phyloP scores from a whole-genome alignment of 2,888 invertebrate species.

The Drosophila quinaria region DNA sequence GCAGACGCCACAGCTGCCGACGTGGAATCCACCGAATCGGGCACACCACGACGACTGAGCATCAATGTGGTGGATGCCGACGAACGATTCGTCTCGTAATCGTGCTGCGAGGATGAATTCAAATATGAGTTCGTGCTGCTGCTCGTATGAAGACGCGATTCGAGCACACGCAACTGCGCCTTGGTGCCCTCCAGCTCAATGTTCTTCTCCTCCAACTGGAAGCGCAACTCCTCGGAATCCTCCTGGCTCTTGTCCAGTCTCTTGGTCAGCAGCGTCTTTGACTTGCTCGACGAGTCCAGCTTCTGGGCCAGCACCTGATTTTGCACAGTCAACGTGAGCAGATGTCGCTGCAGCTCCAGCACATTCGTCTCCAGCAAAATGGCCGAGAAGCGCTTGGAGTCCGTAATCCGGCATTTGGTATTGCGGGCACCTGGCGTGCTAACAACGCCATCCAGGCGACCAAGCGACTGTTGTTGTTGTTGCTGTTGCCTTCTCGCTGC shows the following conservation, averaged over 20 bases:
- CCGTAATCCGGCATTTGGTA: conserved; percentile 89
- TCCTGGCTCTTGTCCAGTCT: conserved; percentile 91
- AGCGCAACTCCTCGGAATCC: conserved; percentile 92
- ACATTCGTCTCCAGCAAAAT: conserved; percentile 93
- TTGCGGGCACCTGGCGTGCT: conserved; percentile 88
- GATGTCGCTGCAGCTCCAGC: conserved; percentile 93
- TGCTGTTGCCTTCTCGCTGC: conserved; percentile 32
- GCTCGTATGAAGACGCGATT: conserved; percentile 85
- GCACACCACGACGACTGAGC: conserved; percentile 81
- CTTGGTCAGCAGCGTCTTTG: conserved; percentile 89
- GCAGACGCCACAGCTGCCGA: conserved; percentile 49
- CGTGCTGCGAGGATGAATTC: conserved; percentile 82
- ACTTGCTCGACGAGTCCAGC: conserved; percentile 89
- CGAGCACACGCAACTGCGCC: conserved; percentile 91
- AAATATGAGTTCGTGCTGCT: conserved; percentile 85
- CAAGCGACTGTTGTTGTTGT: conserved; percentile 84
- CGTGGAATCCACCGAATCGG: conserved; percentile 67
- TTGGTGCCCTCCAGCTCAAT: conserved; percentile 94
- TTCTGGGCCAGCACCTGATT: conserved; percentile 93
- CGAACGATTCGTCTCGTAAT: conserved; percentile 83
- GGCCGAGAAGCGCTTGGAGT: conserved; percentile 92
- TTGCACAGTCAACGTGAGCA: conserved; percentile 92
- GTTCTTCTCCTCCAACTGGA: conserved; percentile 93
- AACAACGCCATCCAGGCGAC: conserved; percentile 90
- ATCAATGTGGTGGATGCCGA: conserved; percentile 83